phyloP scores from a whole-genome alignment of 2,888 invertebrate genomes.

The Atrina japonica region DNA sequence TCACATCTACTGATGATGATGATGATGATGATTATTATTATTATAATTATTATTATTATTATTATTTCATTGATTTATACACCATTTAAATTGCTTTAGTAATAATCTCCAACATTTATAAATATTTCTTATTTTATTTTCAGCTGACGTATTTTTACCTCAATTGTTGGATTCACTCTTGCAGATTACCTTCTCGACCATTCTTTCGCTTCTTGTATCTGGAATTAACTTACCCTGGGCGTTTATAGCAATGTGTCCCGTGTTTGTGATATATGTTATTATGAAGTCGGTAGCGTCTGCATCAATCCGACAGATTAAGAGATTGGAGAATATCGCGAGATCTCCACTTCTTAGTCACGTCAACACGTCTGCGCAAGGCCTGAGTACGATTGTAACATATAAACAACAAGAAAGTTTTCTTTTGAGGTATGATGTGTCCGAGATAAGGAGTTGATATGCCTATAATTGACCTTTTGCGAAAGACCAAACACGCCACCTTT shows the following conservation, averaged over 20 bases:
- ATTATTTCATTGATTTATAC: not conserved
- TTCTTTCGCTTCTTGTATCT: slow-evolving; percentile 50
- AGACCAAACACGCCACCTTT: no score
- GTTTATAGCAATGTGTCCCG: slow-evolving; percentile 68
- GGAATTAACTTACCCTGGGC: slow-evolving; percentile 52
- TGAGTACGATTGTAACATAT: slow-evolving; percentile 84
- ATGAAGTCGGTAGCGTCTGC: slow-evolving; percentile 78
- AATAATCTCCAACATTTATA: not conserved
- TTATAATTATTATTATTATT: not conserved
- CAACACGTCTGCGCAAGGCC: slow-evolving; percentile 83
- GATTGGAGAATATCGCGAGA: slow-evolving; percentile 83
- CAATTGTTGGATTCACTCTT: slow-evolving; percentile 51
- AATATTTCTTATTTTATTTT: slow-evolving; percentile 10
- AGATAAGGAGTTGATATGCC: not conserved
- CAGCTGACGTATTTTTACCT: slow-evolving; percentile 63
- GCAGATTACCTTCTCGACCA: slow-evolving; percentile 37
- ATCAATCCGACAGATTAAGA: slow-evolving; percentile 73
- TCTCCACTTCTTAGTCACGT: slow-evolving; percentile 84
- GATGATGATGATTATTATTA: no score
- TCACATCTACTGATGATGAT: no score
- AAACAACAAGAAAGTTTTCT: slow-evolving; percentile 82
- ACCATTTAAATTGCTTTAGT: no score
- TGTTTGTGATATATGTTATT: slow-evolving; percentile 74
- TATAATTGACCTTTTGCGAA: not conserved
- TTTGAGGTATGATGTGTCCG: slow-evolving; percentile 75